Evolutionary conservation across 2,797 vertebrate genomes (phyloP), one percentile per base, ranked within the genome.

Genomic region (Girardinus metallicus): DNA sequence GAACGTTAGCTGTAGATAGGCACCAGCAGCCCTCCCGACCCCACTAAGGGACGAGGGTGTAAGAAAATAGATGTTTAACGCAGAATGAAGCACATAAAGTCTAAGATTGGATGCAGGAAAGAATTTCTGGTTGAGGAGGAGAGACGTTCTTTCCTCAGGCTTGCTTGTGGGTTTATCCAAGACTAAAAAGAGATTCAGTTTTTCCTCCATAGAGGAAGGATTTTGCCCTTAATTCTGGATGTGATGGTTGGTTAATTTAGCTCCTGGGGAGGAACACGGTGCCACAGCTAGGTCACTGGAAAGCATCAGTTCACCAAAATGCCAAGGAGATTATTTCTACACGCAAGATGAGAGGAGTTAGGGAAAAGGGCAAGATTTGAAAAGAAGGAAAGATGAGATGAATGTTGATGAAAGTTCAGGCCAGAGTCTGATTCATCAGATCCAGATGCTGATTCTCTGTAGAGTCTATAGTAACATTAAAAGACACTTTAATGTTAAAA

Each of bases 231-330:
- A 39, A 68, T 80, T 85, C 83, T 80, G 62, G 5, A 84, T 83
- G 83, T 75, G 83, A 88, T 83, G 78, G 84, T 87, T 85, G 80
- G 82, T 88, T 90, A 89, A 92, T 93, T 91, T 90, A 85, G 83
- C 82, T 82, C 53, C 89, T 51, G 74, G 76, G 87, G 87, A 92
- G 87, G 88, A 92, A 92, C 92, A 92, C 43, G n/a, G 23, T 77
- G 85, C 91, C 88, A 90, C 76, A 68, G 87, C 84, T 76, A 15
- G 89, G 89, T 92, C 88, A 90, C 80, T 86, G 83, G 7, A 81
- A 90, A 85, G 82, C 87, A 83, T 64, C 46, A 7, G 80, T 88
- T 88, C 82, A 84, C 85, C 64, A 79, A 82, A 88, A 89, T 83
- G 82, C 85, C 84, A 80, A 64, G 74, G 76, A 91, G 80, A 91